Evolutionary conservation across 2,888 invertebrate genomes (phyloP).

Genomic region (Meloe dianella): DNA sequence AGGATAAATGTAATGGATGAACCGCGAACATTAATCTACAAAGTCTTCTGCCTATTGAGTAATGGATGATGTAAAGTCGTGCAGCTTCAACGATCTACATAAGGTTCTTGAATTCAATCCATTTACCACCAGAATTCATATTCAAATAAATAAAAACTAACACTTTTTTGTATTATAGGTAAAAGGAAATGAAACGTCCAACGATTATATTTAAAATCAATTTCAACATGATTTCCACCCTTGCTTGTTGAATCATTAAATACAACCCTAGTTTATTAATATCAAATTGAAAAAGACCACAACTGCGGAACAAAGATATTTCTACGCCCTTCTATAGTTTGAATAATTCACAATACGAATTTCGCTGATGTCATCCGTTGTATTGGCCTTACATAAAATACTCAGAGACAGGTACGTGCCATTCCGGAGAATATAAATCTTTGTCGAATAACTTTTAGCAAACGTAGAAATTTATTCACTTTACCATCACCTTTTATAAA

Average conservation of each 20-base stretch:
- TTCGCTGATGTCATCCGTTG: conserved; percentile 39
- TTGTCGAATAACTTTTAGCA: conserved; percentile 26
- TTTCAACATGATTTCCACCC: background rate
- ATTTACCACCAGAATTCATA: background rate
- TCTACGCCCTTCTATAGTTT: conserved; percentile 23
- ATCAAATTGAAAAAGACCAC: conserved; percentile 13
- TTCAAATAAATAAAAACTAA: background rate
- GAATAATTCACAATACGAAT: conserved; percentile 40
- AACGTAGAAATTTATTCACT: conserved; percentile 27
- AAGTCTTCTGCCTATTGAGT: conserved; percentile 30
- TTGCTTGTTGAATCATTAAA: background rate
- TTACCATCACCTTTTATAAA: conserved; percentile 19
- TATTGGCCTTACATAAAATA: conserved; percentile 43
- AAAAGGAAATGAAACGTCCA: background rate
- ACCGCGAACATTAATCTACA: conserved; percentile 50
- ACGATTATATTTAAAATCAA: background rate
- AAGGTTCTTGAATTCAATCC: background rate
- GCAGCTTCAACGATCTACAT: background rate
- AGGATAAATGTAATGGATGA: conserved; percentile 57
- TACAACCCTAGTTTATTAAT: conserved; percentile 17
- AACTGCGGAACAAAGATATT: conserved; percentile 12
- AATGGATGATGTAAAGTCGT: conserved; percentile 19
- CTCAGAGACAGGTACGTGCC: conserved; percentile 38
- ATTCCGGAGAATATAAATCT: conserved; percentile 37
- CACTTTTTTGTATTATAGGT: background rate